Evolutionary conservation across 2,888 invertebrate genomes (phyloP).

Genomic region (Ormia ochracea): DNA sequence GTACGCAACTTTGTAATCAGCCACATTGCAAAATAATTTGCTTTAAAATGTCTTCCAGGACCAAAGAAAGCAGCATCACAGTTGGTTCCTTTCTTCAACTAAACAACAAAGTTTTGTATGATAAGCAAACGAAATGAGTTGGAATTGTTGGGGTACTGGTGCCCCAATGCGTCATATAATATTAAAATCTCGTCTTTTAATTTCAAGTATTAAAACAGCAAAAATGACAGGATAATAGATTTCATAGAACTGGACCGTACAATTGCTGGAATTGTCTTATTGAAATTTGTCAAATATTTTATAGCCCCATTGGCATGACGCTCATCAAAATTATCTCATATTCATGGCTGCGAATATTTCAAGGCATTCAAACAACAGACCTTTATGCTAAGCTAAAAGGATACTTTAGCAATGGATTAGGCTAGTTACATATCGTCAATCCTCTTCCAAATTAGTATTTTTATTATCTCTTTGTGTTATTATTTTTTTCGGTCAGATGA

Average conservation of each 20-base stretch:
- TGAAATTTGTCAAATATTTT: background rate
- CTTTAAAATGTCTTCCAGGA: background rate
- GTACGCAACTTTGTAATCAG: background rate
- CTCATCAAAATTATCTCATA: background rate
- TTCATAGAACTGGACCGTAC: background rate
- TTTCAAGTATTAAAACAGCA: background rate
- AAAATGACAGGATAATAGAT: background rate
- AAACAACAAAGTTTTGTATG: background rate
- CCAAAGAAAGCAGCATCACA: background rate
- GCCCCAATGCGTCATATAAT: background rate
- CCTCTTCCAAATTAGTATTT: too few species aligned
- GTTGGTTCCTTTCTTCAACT: background rate
- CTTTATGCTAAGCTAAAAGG: too few species aligned
- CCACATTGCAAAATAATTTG: constrained; percentile 15
- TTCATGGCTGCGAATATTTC: background rate
- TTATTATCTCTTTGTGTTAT: too few species aligned
- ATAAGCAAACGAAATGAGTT: background rate
- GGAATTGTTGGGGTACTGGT: background rate
- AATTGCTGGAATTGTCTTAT: background rate
- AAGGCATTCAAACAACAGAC: too few species aligned
- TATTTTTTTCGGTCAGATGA: too few species aligned
- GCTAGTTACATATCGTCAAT: too few species aligned
- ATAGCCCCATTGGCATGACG: background rate
- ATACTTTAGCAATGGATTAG: too few species aligned
- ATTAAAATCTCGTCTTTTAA: background rate